A percentile compares a stretch with the other conserved stretches of the same genome.
Conservation (phyloP, 2,888 invertebrate species). For the Pseudococcus longispinus region DNA sequence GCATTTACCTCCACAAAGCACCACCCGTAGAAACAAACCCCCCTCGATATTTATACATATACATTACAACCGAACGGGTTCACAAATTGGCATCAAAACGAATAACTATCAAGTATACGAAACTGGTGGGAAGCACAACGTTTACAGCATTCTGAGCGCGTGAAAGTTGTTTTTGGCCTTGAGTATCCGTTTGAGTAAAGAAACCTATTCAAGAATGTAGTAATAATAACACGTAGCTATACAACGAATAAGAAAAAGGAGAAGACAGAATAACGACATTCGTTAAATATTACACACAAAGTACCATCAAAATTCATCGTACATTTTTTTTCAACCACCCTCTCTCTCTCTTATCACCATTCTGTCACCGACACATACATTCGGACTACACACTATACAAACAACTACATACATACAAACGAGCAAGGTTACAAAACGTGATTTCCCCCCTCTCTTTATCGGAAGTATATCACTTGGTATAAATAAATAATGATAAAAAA, state of each 20-base stretch:
- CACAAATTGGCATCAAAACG: conserved; percentile 34
- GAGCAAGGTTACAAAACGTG: neutral
- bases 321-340: neutral
- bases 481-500: neutral
- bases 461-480: neutral
- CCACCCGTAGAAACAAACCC: neutral
- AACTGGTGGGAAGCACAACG: conserved; percentile 40
- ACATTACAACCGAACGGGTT: conserved; percentile 13
- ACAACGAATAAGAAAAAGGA: conserved; percentile 23
- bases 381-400: neutral
- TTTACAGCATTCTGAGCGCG: conserved; percentile 41
- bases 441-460: neutral
- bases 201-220: conserved; percentile 50
- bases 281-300: conserved; percentile 34
- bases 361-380: neutral
- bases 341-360: neutral
- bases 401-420: neutral
- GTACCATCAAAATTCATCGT: conserved; percentile 8
- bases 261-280: conserved; percentile 33
- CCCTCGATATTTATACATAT: neutral
- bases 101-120: conserved; percentile 30
- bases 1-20: neutral
- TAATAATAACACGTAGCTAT: conserved; percentile 41
- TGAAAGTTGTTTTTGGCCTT: conserved; percentile 57
- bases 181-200: conserved; percentile 53